Conservation (phyloP, 2,113 vertebrate genomes). For the Nasalis larvatus region DNA sequence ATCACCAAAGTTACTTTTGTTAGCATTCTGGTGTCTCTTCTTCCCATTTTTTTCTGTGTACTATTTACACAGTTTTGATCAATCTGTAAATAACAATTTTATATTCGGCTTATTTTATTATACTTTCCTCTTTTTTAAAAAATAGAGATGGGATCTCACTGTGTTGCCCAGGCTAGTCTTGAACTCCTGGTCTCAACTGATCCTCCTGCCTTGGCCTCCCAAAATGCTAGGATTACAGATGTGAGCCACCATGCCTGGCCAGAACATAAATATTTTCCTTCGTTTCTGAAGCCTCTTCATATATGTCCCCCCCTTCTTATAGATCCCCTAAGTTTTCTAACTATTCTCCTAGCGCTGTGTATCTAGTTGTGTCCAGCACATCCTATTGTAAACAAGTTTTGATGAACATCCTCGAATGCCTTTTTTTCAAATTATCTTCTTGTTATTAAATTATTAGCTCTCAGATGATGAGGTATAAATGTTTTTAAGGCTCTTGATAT, state of each 20-base stretch:
- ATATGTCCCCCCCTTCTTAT: not conserved
- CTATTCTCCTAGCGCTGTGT: not conserved
- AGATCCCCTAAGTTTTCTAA: not conserved
- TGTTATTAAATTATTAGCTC: not conserved
- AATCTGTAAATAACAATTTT: not conserved
- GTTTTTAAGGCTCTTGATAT: not conserved
- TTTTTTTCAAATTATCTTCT: not conserved
- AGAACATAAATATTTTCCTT: not conserved
- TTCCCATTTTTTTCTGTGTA: not conserved
- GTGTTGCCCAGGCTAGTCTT: not conserved
- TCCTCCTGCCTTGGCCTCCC: not conserved
- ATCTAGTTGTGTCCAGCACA: fast-evolving
- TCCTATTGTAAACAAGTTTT: not conserved
- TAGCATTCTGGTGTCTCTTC: not conserved
- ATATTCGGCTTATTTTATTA: not conserved
- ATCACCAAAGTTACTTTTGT: not conserved
- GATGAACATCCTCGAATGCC: not conserved
- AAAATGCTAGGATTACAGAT: not conserved
- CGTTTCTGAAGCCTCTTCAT: not conserved
- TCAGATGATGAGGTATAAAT: not conserved
- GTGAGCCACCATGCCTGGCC: not conserved
- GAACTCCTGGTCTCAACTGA: not conserved
- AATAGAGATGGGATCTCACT: not conserved
- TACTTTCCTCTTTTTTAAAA: not conserved
- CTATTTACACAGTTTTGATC: not conserved